Conservation (phyloP, 2,888 invertebrate genomes). For the Linnaemya tessellans region DNA sequence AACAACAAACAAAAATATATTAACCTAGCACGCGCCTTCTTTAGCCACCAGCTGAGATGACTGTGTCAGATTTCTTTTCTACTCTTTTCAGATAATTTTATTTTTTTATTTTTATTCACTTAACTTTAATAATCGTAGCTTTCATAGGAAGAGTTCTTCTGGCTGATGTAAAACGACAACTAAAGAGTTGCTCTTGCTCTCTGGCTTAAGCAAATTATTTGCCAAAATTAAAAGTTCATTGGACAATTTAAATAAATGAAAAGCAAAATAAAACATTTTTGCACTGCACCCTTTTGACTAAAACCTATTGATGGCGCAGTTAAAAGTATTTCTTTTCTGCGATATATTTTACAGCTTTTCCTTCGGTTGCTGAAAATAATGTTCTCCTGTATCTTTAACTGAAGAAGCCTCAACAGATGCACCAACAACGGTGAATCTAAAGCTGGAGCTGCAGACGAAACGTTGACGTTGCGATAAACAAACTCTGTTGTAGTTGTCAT, state of each 20-base stretch:
- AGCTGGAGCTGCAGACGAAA: conserved; percentile 45
- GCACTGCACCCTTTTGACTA: conserved; percentile 39
- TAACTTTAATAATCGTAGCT: conserved; percentile 33
- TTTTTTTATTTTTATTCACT: conserved; percentile 30
- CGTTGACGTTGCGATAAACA: conserved; percentile 44
- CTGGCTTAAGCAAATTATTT: conserved; percentile 15
- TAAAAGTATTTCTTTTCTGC: conserved; percentile 24
- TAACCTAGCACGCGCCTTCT: conserved; percentile 74
- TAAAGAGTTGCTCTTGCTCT: neutral
- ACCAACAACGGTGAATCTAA: conserved; percentile 8
- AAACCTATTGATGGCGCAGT: conserved; percentile 6
- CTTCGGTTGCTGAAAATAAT: conserved; percentile 42
- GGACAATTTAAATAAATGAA: conserved; percentile 31
- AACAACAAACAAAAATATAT: conserved; percentile 46
- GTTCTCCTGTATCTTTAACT: conserved; percentile 45
- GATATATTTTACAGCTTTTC: conserved; percentile 31
- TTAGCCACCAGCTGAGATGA: conserved; percentile 74
- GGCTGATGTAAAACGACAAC: neutral
- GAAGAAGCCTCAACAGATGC: conserved; percentile 58
- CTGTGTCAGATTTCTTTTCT: conserved; percentile 61
- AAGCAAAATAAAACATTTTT: neutral
- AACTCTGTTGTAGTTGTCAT: conserved; percentile 3
- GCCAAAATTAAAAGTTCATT: conserved; percentile 32
- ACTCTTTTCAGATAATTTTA: conserved; percentile 12
- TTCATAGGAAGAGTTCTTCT: conserved; percentile 48